Evolutionary conservation across 2,888 invertebrate species (phyloP).

Genomic region (Drosophila mulleri): DNA sequence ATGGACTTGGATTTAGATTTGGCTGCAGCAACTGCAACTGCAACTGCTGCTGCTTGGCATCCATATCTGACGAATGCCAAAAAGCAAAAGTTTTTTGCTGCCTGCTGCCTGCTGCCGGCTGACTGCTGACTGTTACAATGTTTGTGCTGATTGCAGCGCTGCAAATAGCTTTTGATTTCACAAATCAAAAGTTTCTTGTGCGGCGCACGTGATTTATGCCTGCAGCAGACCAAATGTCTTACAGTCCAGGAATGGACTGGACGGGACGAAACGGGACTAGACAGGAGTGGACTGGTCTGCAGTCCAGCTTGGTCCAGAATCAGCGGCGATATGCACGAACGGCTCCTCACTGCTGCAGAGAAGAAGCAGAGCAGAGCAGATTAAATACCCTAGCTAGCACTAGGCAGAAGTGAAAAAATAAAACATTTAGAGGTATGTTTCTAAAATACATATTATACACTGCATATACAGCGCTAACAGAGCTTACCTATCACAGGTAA

Average conservation of each 20-base stretch:
- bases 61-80: slow-evolving; percentile 81
- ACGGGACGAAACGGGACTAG: background rate
- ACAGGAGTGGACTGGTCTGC: background rate
- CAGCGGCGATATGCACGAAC: slow-evolving; percentile 65
- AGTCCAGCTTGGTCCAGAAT: slow-evolving; percentile 32
- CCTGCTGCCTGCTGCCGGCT: slow-evolving; percentile 24
- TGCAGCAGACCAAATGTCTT: slow-evolving; percentile 47
- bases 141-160: slow-evolving; percentile 80
- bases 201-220: slow-evolving; percentile 83
- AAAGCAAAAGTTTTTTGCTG: slow-evolving; percentile 71
- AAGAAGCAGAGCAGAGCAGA: background rate
- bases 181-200: slow-evolving; percentile 84
- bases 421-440: background rate
- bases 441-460: background rate
- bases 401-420: background rate
- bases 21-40: slow-evolving; percentile 16
- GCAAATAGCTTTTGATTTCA: slow-evolving; percentile 83
- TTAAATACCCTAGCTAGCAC: background rate
- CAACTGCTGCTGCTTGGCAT: slow-evolving; percentile 44
- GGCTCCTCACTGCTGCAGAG: background rate
- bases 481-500: no score
- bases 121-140: slow-evolving; percentile 66
- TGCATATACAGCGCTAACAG: no score
- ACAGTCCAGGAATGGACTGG: background rate
- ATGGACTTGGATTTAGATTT: slow-evolving; percentile 42